These are phyloP conservation scores for Panagrolaimus sp. DNA, from an alignment of 1,140 invertebrate genomes.

Conservation along the genomic window DNA sequence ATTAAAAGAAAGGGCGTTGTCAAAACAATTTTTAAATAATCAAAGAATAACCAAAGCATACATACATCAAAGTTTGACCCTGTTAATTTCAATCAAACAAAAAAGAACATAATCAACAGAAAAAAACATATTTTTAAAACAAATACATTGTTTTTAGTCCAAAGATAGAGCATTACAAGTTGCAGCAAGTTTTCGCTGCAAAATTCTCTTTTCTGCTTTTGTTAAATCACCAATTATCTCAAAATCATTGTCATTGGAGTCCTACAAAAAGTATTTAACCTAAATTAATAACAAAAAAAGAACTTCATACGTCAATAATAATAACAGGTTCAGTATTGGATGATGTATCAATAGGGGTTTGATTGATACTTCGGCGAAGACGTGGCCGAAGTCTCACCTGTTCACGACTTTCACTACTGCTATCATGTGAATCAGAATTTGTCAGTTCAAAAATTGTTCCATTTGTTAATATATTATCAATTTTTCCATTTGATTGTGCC, in stretches of 20 bases:
- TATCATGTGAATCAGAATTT: conserved; percentile 7
- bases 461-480: neutral
- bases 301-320: neutral
- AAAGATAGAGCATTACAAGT: conserved; percentile 10
- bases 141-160: neutral
- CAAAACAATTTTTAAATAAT: too few relatives aligned
- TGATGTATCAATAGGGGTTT: neutral
- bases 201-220: conserved; percentile 5
- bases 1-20: too few relatives aligned
- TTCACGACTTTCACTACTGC: neutral
- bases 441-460: conserved; percentile 3
- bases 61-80: too few relatives aligned
- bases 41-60: too few relatives aligned
- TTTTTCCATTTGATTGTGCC: neutral
- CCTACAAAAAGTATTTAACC: neutral
- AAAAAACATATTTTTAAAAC: neutral
- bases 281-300: neutral
- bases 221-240: neutral
- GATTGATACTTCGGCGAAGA: neutral
- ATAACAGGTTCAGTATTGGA: conserved; percentile 2
- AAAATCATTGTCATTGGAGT: neutral
- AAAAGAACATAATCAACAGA: neutral
- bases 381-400: neutral
- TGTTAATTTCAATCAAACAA: too few relatives aligned
- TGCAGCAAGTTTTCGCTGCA: conserved; percentile 10